These are phyloP conservation scores for Zaprionus camerounensis DNA, from an alignment of 1,140 invertebrate species.

Conservation along the genomic window DNA sequence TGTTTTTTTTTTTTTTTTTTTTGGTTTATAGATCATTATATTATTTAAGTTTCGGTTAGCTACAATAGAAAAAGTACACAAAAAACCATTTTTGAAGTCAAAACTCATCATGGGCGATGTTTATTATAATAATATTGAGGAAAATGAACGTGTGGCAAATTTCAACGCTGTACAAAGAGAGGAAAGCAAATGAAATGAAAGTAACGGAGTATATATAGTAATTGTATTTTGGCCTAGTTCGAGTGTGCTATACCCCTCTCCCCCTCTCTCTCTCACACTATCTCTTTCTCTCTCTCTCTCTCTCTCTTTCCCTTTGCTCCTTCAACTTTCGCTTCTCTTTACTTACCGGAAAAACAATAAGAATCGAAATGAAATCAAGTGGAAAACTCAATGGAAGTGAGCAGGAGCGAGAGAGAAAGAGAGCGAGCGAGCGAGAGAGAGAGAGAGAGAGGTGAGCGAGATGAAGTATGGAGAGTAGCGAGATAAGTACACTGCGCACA, in stretches of 20 bases:
- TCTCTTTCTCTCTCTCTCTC: slow-evolving; percentile 15
- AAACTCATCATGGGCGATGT: slow-evolving; percentile 70
- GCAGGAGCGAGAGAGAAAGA: background rate
- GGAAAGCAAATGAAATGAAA: slow-evolving; percentile 47
- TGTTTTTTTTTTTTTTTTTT: slow-evolving; percentile 31
- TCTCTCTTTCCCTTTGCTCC: background rate
- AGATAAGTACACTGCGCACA: slow-evolving; percentile 17
- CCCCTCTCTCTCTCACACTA: background rate
- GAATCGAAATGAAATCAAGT: slow-evolving; percentile 4
- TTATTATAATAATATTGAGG: slow-evolving; percentile 49
- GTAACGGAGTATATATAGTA: slow-evolving; percentile 13
- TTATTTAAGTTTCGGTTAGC: slow-evolving; percentile 44
- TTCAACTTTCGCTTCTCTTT: slow-evolving; percentile 31
- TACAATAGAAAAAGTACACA: slow-evolving; percentile 73
- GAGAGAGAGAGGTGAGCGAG: background rate
- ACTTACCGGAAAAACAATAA: slow-evolving; percentile 66
- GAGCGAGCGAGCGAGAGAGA: background rate
- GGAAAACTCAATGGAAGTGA: background rate
- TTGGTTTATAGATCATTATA: slow-evolving; percentile 18
- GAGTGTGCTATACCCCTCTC: slow-evolving; percentile 15
- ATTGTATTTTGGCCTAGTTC: slow-evolving; percentile 32
- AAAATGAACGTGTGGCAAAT: slow-evolving; percentile 63
- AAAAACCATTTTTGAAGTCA: slow-evolving; percentile 66
- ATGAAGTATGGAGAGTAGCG: background rate
- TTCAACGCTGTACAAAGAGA: slow-evolving; percentile 62